Percentiles rank a stretch among this genome's conserved stretches.
These are phyloP conservation scores for Pelecanus crispus DNA, from an alignment of 2,113 vertebrate species.

Conservation along the genomic window DNA sequence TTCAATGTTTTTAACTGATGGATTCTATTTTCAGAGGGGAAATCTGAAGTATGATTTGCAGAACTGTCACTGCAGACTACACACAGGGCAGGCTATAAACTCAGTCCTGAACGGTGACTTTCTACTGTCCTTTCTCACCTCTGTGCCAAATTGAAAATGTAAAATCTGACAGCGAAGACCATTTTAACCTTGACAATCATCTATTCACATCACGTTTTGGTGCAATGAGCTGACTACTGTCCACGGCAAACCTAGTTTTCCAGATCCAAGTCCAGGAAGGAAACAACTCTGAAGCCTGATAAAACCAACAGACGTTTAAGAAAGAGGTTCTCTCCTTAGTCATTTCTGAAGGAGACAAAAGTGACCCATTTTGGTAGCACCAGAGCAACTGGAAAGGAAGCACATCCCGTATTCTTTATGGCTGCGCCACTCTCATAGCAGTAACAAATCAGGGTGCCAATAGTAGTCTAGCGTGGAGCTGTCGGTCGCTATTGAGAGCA, in stretches of 20 bases:
- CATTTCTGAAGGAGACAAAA: not conserved
- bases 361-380: not conserved
- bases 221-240: not conserved
- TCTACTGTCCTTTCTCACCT: not conserved
- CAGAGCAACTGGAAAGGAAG: not conserved
- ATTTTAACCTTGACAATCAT: not conserved
- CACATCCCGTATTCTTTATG: not conserved
- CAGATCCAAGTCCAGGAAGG: not conserved
- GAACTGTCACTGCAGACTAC: not conserved
- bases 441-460: not conserved
- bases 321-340: not conserved
- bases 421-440: not conserved
- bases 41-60: not conserved
- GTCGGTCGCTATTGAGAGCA: not conserved
- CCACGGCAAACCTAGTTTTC: not conserved
- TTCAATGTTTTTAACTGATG: not conserved
- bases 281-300: not conserved
- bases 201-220: not conserved
- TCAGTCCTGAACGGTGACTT: not conserved
- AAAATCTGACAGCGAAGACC: not conserved
- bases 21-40: not conserved
- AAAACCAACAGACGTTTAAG: not conserved
- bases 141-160: not conserved
- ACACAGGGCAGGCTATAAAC: not conserved
- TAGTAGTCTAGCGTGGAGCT: rapidly evolving